Base-by-base conservation (phyloP, 2,888 invertebrate genomes). In the Halocaridina rubra region DNA sequence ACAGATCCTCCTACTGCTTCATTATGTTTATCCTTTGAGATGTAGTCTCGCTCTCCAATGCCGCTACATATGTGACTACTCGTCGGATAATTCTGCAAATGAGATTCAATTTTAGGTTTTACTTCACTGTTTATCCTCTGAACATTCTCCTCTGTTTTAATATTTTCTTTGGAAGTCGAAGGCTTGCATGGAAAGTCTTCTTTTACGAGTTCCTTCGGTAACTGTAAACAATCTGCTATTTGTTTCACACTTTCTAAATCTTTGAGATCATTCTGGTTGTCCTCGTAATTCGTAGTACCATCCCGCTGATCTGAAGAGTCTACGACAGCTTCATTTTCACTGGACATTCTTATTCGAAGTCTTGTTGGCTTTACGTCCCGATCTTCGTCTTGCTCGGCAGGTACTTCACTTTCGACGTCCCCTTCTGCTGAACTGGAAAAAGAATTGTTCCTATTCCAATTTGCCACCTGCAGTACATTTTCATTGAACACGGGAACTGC, bases 351-450 rank as follows among this genome's bases (percentile, higher is more conserved):
- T 22, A n/a, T 61, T 7, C 57, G 27, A 13, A 32, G 22, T 32
- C 61, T 72, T 16, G 72, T 19, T 29, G 67, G 29, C 13, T 27
- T 77, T 13, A 69, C 33, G 22, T 71, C 77, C 29, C 75, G 59
- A 22, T 84, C 84, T 16, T 64, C 67, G 13, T 78, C 78, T 24
- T 32, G 59, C n/a, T 84, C 84, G 5, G 33, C 72, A 5, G 75
- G 75, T 16, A 79, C 79, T 39, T 84, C 84, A 80, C 84, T 80
- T 24, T 84, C 84, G 19, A 79, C 57, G 27, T 84, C 84, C 1
- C 84, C 84, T 59, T 84, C 84, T 4, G 75, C 84, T 57, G 84
- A 84, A 53, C 84, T 84, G n/a, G 84, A 84, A 19, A 84, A 53
- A 13, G 84, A 84, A 30, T 64, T 75, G 53, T 61, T 75, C 27